Base-by-base conservation (phyloP, 1,140 invertebrate species). In the Scaptomyza pallida region DNA sequence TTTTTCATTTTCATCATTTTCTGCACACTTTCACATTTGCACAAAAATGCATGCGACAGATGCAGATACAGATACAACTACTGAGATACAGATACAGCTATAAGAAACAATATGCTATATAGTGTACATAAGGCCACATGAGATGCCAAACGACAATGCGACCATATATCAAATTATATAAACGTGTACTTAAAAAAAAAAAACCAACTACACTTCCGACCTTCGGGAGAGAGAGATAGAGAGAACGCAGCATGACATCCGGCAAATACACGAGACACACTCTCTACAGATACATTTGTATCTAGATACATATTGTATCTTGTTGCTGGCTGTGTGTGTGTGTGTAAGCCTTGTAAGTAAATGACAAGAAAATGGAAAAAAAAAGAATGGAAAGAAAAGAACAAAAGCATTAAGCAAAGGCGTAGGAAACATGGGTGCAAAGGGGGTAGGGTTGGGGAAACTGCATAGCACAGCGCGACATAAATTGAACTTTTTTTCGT, bases 141-240 rank as follows among this genome's bases (percentile, higher is more conserved):
- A 72, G 78, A 80, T 69, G 81, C 72, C 72, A 86, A 80, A 86
- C 75, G 81, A 83, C 74, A 78, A 83, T 82, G 79, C 75, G 65
- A 12, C 74, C 78, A 81, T 88, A 86, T 86, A 86, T 88, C 77
- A 86, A 88, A 86, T 88, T 78, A 88, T 86, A 81, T 81, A 88
- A 86, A 80, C 80, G 78, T 86, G 78, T 78, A 86, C 82, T 86
- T 88, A 78, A 86, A 86, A 86, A 86, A 12, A 37, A 35, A 12
- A 35, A 35, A 30, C 23, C 5, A 30, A 88, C 70, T 82, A 89
- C 78, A 82, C 82, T 89, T 86, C 74, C 82, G 82, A 86, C 82
- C 82, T 86, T 88, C 82, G 71, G 63, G 74, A 70, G 55, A 70
- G 55, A 30, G 26, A 9, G 26, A 30, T 9, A 1, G 26, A 30